phyloP scores from a whole-genome alignment of 1,140 invertebrate genomes.

The Anastrepha obliqua region DNA sequence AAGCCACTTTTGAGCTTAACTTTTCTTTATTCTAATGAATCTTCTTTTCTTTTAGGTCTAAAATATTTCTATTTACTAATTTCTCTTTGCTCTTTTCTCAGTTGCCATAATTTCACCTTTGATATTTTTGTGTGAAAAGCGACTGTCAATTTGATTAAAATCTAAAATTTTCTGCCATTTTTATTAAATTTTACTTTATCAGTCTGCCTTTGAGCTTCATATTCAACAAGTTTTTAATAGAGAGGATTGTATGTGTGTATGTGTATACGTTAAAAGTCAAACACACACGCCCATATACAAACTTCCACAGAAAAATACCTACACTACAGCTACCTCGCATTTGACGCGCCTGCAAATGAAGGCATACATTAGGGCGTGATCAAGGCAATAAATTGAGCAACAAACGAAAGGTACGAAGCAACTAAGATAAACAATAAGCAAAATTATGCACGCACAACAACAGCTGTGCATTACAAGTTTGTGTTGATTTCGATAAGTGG shows the following conservation, averaged over 20 bases:
- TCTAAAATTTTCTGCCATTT: not conserved
- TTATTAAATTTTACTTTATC: not conserved
- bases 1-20: too few relatives aligned
- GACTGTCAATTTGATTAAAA: not conserved
- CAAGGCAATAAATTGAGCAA: constrained; percentile 15
- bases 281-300: not conserved
- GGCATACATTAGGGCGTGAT: not conserved
- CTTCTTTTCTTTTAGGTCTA: too few relatives aligned
- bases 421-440: not conserved
- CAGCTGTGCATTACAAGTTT: not conserved
- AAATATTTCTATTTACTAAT: too few relatives aligned
- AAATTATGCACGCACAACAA: constrained; percentile 1
- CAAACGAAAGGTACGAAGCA: not conserved
- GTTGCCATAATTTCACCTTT: not conserved
- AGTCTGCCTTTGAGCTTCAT: not conserved
- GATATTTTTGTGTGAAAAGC: not conserved
- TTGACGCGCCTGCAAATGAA: not conserved
- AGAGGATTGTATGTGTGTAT: not conserved
- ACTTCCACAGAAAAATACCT: too few relatives aligned
- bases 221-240: constrained; percentile 18
- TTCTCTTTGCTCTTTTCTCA: not conserved
- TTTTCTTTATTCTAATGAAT: too few relatives aligned
- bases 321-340: too few relatives aligned
- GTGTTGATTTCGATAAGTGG: constrained; percentile 26
- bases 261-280: not conserved